phyloP scores from a whole-genome alignment of 92 coral and sea anemone genomes.

The Heteractis magnifica region DNA sequence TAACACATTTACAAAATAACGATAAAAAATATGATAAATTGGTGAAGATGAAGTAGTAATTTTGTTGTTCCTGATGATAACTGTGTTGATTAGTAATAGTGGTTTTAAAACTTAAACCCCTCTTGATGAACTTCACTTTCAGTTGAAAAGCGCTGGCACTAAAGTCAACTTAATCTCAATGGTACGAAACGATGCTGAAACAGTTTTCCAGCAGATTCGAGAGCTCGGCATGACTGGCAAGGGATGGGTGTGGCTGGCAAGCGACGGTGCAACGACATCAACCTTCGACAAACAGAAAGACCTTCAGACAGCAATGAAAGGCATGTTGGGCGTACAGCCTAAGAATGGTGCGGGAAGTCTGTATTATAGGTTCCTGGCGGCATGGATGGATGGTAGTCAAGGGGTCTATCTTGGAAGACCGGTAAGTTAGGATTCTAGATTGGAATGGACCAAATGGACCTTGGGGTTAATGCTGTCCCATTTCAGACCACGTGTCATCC shows the following conservation, averaged over 20 bases:
- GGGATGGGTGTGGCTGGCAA: constrained; percentile 97
- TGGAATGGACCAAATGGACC: neutral
- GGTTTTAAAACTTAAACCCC: no score
- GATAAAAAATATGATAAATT: no score
- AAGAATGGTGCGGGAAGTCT: constrained; percentile 94
- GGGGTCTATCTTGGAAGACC: constrained; percentile 74
- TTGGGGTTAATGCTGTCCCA: no score
- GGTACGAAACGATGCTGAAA: constrained; percentile 97
- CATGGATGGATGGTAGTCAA: constrained; percentile 85
- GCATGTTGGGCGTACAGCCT: constrained; percentile 98
- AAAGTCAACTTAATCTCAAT: constrained; percentile 90
- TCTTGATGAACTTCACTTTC: neutral
- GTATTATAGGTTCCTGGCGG: constrained; percentile 80
- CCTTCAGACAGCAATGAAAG: constrained; percentile 90
- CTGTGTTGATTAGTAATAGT: no score
- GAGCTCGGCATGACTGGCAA: constrained; percentile 98
- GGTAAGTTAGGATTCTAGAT: constrained; percentile 32
- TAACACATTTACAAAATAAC: no score
- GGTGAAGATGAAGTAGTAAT: no score
- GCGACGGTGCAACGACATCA: constrained; percentile 93
- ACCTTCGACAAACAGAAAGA: constrained; percentile 81
- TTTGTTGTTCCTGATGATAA: no score
- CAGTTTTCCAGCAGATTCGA: constrained; percentile 95
- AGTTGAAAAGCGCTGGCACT: constrained; percentile 85
- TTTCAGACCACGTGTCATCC: no score